Base-by-base conservation (phyloP, 2,113 vertebrate genomes). In the Solea senegalensis region DNA sequence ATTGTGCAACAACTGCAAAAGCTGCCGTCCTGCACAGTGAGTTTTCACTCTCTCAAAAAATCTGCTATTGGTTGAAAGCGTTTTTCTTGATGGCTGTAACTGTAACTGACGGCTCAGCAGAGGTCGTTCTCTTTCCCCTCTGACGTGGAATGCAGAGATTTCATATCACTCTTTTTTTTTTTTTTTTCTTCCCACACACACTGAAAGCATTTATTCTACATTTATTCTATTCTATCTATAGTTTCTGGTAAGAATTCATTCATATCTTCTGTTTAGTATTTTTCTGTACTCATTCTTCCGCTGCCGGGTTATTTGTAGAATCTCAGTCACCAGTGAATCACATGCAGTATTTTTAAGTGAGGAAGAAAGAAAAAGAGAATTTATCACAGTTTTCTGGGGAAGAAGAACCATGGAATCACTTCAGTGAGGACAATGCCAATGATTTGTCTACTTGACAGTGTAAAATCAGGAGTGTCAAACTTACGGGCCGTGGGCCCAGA, bases 1-100 rank as follows among this genome's bases (percentile, higher is more conserved):
- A 74, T 85, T 84, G 70, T 72, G 76, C 57, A 88, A 87, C 76
- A 6, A 21, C 34, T 34, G 34, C 34, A 6, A 34, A 21, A 6
- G 34, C 34, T 4, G 34, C 34, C 3, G 34, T 34, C 34, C 3
- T 34, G 34, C 34, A 34, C 3, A 34, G 34, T 34, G 34, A 34
- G 0, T 34, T 34, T 34, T 4, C 34, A 4, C 34, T 34, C 34
- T 34, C 34, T 34, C 34, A 2, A 34, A 34, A 34, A 34, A 34
- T 34, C 34, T 34, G 34, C 34, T 34, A 34, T 34, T 34, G 34
- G 2, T 34, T 34, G 34, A 34, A 34, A 34, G 3, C 2, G 34
- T 34, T 34, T 34, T 34, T 34, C 34, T 34, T 34, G 34, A 34
- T 2, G 21, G 12, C 61, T 3, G 28, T 3, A 39, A 46, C 54